Conservation (phyloP, 2,113 vertebrate genomes). For the Mesitornis unicolor region DNA sequence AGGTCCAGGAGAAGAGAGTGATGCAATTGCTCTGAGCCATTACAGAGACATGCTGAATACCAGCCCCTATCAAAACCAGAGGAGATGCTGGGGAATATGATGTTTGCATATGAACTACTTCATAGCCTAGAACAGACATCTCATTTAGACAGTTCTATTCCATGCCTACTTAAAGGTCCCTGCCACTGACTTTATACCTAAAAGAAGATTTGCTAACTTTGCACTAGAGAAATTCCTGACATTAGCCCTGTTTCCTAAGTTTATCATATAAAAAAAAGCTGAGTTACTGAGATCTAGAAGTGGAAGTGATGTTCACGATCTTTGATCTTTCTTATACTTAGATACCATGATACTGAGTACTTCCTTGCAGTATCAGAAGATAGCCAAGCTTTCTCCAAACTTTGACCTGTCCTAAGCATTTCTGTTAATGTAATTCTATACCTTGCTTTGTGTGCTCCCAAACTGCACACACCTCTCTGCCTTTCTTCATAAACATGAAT, state of each 20-base stretch:
- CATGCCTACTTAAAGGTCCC: neutral
- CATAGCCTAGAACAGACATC: neutral
- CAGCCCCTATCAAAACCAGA: neutral
- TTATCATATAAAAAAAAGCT: neutral
- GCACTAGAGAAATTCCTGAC: neutral
- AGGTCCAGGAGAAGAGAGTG: neutral
- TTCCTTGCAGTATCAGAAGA: neutral
- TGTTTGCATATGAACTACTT: neutral
- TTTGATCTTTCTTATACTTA: neutral
- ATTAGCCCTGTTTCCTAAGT: neutral
- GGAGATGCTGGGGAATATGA: neutral
- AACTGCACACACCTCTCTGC: neutral
- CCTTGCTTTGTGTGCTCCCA: neutral
- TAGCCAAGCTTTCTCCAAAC: neutral
- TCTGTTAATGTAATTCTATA: neutral
- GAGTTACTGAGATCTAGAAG: neutral
- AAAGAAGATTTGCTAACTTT: neutral
- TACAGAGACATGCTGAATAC: neutral
- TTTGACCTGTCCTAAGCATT: neutral
- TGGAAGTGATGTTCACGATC: neutral
- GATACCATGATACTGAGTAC: neutral
- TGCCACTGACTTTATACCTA: neutral
- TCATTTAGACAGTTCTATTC: rapidly evolving
- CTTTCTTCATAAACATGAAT: neutral
- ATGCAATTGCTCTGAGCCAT: neutral